Evolutionary conservation across 2,797 vertebrate species (phyloP), one percentile per base, ranked within the genome.

Genomic region (Pygocentrus nattereri): DNA sequence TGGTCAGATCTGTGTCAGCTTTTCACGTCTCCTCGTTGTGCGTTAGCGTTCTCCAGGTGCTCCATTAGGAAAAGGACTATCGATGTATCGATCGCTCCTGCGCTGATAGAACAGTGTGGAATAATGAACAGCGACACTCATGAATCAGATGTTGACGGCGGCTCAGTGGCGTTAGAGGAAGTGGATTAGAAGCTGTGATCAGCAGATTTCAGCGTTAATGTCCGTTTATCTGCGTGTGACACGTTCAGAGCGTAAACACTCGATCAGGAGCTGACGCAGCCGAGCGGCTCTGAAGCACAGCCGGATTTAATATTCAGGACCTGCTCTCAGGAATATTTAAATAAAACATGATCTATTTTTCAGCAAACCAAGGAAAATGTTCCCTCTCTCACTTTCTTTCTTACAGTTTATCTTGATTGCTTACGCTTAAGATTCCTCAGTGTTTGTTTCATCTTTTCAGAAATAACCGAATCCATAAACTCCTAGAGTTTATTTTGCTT

Each of bases 131-230:
- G n/a, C 23, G 34, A 44, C 59, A 1, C 5, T 30, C 59, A 25
- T 71, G 62, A 68, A 19, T 38, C 30, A 34, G 31, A 38, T 30
- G 78, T 25, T 74, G 73, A 80, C 74, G 41, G 61, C 41, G 54
- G 76, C 68, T 83, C 79, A 73, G 50, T 65, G 34, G 23, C 77
- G 67, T 52, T 19, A 54, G 30, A 23, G 64, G 69, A 69, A 31
- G 38, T 67, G 65, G 71, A 21, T 75, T 62, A 69, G 4, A 19
- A 54, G 50, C 52, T 54, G 16, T 19, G 12, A 38, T 38, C 38
- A 38, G 38, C 38, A 38, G 38, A 6, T 38, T 38, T 38, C 8
- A 8, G 38, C 38, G 38, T 6, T 38, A 5, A 38, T 38, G 5
- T 38, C 38, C 5, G 38, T n/a, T n/a, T n/a, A 38, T 38, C 38